Base-by-base conservation (phyloP, 2,888 invertebrate genomes). In the Zygothrica quintamaculata region DNA sequence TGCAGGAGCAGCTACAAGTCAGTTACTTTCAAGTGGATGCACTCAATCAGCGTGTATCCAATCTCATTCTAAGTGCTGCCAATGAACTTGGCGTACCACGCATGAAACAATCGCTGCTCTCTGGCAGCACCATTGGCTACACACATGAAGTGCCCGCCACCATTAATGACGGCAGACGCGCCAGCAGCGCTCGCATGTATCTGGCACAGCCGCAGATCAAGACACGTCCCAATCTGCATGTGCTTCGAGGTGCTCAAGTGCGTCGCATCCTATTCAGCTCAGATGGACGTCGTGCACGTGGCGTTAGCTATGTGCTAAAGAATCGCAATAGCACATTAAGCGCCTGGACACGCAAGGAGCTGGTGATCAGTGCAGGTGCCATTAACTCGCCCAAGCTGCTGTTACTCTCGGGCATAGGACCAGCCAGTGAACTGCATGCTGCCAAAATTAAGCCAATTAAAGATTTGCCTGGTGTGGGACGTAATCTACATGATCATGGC, bases 401-500 rank as follows among this genome's bases (percentile, higher is more conserved):
- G 6, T 56, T 72, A 33, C 93, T 65, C 26, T 86, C 65, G 6
- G 89, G 59, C 5, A 81, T 40, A 7, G 74, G 43, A 60, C 79
- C 2, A 37, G 16, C 37, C 55, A 40, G 0, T 18, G 48, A 77
- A 36, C 1, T 53, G 3, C 1, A 52, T 1, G 1, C 66, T 22
- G 15, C 84, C 60, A 6, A 74, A 71, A 6, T 68, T 1, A 0
- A 61, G 34, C 2, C 85, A 26, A 12, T 74, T 47, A 0, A 65
- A 47, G 1, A 88, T 34, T 50, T 90, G 26, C 65, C 68, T 36
- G 50, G 46, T 2, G 96, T 96, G 0, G 96, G 95, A 0, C 92
- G 94, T 66, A 95, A 96, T 85, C 92, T 97, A 0, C 96, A 96
- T 88, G 96, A 97, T 86, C 96, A 97, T 86, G 94, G 95, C 0